Evolutionary conservation across 2,113 vertebrate genomes (phyloP).

Genomic region (Melanerpes aurifrons): DNA sequence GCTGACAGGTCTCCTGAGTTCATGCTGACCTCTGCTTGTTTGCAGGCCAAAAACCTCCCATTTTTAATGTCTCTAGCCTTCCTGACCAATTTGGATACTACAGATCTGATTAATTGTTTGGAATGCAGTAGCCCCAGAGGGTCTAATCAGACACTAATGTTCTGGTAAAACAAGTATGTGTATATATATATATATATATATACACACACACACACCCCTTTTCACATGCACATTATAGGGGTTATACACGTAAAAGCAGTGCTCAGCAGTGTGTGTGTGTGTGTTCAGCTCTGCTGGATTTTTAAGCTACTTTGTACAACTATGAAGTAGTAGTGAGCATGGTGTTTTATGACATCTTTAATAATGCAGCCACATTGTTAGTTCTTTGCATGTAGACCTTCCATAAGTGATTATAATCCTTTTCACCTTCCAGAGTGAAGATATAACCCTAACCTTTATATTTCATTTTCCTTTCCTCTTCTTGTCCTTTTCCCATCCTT

Average conservation of each 20-base stretch:
- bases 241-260: neutral
- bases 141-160: neutral
- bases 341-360: neutral
- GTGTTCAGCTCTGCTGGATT: neutral
- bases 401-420: neutral
- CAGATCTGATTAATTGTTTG: conserved; percentile 54
- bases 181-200: too few species aligned
- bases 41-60: conserved; percentile 43
- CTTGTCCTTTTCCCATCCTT: neutral
- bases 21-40: conserved; percentile 46
- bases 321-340: neutral
- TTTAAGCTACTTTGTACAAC: neutral
- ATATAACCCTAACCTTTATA: neutral
- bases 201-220: neutral
- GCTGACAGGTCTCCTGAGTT: conserved; percentile 50
- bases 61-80: conserved; percentile 49
- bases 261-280: neutral
- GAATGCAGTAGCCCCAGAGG: conserved; percentile 12
- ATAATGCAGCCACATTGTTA: neutral
- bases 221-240: neutral
- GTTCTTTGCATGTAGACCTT: neutral
- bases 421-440: neutral
- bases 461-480: neutral
- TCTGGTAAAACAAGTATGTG: neutral
- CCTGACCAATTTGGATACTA: conserved; percentile 44